These are phyloP conservation scores for Acromyrmex echinatior DNA, from an alignment of 1,140 invertebrate genomes.

Conservation along the genomic window DNA sequence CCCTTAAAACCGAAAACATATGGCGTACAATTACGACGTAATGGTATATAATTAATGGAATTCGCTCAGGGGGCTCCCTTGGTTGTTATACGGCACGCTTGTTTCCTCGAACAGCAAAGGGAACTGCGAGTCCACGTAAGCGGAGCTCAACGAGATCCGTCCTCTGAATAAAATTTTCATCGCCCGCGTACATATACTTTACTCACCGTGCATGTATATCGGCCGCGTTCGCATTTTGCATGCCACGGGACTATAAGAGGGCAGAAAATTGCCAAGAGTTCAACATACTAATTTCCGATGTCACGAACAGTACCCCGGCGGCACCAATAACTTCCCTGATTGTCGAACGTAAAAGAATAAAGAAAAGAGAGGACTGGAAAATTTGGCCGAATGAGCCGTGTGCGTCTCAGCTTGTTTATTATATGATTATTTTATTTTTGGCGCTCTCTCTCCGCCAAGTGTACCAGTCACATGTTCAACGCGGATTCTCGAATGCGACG, in stretches of 20 bases:
- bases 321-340: constrained; percentile 48
- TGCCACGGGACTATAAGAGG: constrained; percentile 65
- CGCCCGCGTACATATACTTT: constrained; percentile 37
- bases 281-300: constrained; percentile 66
- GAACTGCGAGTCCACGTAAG: constrained; percentile 37
- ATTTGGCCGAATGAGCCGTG: neutral
- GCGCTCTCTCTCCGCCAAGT: neutral
- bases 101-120: constrained; percentile 71
- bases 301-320: constrained; percentile 28
- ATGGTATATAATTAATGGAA: constrained; percentile 77
- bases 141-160: constrained; percentile 51
- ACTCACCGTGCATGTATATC: neutral
- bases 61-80: constrained; percentile 42
- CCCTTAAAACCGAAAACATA: constrained; percentile 72
- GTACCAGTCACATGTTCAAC: constrained; percentile 14
- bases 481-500: constrained; percentile 11
- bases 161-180: constrained; percentile 70
- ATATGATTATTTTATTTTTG: constrained; percentile 1
- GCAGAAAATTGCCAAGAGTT: constrained; percentile 67
- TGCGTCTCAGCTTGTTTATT: constrained; percentile 3
- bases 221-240: constrained; percentile 57
- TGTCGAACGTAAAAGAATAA: constrained; percentile 47
- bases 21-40: constrained; percentile 73
- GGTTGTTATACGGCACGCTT: constrained; percentile 51
- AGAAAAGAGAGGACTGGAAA: neutral